A percentile compares a stretch with the other conserved stretches of the same genome.
phyloP scores from a whole-genome alignment of 2,113 vertebrate genomes.

The Halcyon malimbica region DNA sequence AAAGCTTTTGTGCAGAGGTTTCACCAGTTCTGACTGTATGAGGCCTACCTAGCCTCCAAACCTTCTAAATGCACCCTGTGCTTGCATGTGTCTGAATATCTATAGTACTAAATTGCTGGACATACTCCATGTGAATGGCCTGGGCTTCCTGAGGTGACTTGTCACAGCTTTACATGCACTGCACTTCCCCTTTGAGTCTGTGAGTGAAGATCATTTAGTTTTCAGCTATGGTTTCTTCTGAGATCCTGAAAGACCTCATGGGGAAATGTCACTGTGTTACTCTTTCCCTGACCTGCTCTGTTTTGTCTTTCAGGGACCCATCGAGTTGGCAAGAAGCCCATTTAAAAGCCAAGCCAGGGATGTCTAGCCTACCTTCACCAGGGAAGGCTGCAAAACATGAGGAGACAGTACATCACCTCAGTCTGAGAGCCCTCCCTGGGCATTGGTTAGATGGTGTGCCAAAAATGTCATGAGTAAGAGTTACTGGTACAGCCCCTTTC shows the following conservation, averaged over 20 bases:
- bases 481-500: neutral
- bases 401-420: neutral
- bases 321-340: neutral
- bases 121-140: neutral
- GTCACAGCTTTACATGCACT: neutral
- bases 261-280: neutral
- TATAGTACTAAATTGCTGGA: neutral
- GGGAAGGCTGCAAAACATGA: neutral
- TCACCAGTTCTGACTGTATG: neutral
- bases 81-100: neutral
- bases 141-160: neutral
- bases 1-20: neutral
- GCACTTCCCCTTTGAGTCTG: neutral
- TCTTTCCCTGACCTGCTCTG: neutral
- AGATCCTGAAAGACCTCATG: neutral
- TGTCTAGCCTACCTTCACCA: neutral
- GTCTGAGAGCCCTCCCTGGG: neutral
- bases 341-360: neutral
- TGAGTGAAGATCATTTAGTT: neutral
- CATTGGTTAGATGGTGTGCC: neutral
- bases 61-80: neutral
- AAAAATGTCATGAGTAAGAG: neutral
- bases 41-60: neutral
- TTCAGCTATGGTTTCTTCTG: neutral
- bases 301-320: neutral